phyloP scores from a whole-genome alignment of 2,797 vertebrate genomes.

The Enteromius viviparus region DNA sequence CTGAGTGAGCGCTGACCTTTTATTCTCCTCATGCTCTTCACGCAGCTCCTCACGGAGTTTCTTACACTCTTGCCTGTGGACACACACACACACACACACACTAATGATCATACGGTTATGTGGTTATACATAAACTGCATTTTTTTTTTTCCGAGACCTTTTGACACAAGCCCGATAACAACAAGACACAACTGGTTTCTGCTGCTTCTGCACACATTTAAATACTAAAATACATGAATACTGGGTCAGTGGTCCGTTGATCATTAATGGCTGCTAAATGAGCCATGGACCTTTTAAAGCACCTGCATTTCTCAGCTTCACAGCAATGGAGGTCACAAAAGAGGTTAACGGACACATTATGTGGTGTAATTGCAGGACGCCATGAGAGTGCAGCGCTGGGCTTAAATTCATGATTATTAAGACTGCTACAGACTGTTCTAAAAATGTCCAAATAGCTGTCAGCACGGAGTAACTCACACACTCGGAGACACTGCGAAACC shows the following conservation, averaged over 20 bases:
- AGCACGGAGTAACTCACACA: not conserved
- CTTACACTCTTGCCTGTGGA: constrained; percentile 91
- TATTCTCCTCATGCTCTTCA: constrained; percentile 92
- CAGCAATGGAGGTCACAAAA: not conserved
- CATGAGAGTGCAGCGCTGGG: not conserved
- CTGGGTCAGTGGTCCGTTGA: constrained; percentile 2
- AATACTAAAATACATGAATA: not conserved
- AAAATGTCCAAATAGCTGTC: not conserved
- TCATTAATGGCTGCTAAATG: constrained; percentile 46
- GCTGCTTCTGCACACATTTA: not conserved
- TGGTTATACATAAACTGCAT: not conserved
- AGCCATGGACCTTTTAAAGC: not conserved
- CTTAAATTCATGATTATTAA: constrained; percentile 14
- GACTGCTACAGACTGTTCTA: not conserved
- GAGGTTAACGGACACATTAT: constrained; percentile 38
- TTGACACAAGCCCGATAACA: not conserved
- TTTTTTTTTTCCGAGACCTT: not conserved
- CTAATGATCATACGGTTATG: not conserved
- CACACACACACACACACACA: not conserved
- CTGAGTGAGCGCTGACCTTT: constrained; percentile 86
- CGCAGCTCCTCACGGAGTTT: constrained; percentile 93
- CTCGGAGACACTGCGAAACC: not conserved
- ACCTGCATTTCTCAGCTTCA: constrained; percentile 4
- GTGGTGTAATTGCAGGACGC: constrained; percentile 20
- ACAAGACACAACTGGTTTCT: not conserved